These are phyloP conservation scores for Zele albiditarsus DNA, from an alignment of 2,888 invertebrate species.

Conservation along the genomic window DNA sequence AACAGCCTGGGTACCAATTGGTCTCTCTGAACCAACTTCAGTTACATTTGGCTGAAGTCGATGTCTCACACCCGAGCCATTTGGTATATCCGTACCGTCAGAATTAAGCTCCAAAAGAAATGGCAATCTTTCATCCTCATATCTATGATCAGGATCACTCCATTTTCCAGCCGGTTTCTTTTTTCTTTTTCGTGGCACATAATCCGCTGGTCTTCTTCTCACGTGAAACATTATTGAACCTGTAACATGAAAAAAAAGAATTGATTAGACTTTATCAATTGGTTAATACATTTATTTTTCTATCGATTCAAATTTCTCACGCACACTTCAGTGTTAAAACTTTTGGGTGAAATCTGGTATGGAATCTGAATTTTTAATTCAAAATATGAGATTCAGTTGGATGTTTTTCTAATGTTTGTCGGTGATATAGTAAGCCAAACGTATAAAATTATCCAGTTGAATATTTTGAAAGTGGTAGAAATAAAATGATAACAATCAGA, in stretches of 20 bases:
- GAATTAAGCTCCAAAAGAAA: constrained; percentile 88
- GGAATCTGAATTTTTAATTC: no score
- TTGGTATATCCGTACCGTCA: constrained; percentile 76
- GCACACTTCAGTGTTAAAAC: no score
- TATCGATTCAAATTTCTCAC: no score
- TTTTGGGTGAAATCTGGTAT: no score
- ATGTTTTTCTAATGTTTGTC: no score
- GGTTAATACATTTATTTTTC: no score
- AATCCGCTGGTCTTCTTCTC: constrained; percentile 91
- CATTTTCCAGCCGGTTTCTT: constrained; percentile 81
- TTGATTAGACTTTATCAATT: neutral
- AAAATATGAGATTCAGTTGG: no score
- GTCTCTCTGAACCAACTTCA: constrained; percentile 85
- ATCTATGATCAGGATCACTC: constrained; percentile 74
- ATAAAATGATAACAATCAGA: no score
- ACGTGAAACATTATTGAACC: constrained; percentile 99
- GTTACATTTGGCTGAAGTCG: constrained; percentile 79
- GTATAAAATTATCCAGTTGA: no score
- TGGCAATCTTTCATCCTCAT: constrained; percentile 77
- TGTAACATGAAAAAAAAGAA: constrained; percentile 65
- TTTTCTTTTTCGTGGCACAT: constrained; percentile 91
- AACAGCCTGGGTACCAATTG: constrained; percentile 74
- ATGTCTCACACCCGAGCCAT: constrained; percentile 72
- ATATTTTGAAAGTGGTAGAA: no score
- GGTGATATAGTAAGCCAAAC: no score